Percentiles rank a stretch among this genome's conserved stretches.
These are phyloP conservation scores for Adelphocoris suturalis DNA, from an alignment of 2,888 invertebrate species.

Conservation along the genomic window DNA sequence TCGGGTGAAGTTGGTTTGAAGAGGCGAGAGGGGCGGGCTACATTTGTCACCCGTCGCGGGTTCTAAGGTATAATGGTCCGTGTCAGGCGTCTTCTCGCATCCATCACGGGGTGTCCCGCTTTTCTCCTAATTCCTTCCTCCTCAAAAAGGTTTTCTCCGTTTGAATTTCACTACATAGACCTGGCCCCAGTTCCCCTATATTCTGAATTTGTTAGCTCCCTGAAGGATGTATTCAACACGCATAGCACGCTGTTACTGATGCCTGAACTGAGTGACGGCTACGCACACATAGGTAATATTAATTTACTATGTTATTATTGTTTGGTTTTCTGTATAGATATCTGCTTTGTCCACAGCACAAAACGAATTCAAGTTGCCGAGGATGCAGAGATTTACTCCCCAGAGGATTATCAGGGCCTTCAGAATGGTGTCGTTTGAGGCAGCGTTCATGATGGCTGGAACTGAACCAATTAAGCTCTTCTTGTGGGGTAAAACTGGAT, in stretches of 20 bases:
- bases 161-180: conserved; percentile 43
- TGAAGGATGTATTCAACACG: not conserved
- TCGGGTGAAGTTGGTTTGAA: conserved; percentile 47
- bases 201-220: not conserved
- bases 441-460: too few species aligned
- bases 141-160: conserved; percentile 30
- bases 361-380: too few species aligned
- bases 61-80: conserved; percentile 67
- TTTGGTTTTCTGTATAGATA: not conserved
- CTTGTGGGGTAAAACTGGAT: too few species aligned
- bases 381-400: too few species aligned
- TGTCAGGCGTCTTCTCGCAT: conserved; percentile 68
- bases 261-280: not conserved
- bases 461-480: too few species aligned
- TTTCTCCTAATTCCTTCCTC: conserved; percentile 51
- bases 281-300: not conserved
- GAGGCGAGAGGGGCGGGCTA: conserved; percentile 44
- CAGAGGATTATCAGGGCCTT: too few species aligned
- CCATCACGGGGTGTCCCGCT: conserved; percentile 61
- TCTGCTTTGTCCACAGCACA: too few species aligned
- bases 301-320: not conserved
- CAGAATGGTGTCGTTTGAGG: too few species aligned
- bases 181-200: not conserved
- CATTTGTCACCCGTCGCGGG: conserved; percentile 65
- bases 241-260: too few species aligned